A percentile compares a stretch with the other conserved stretches of the same genome.
phyloP scores from a whole-genome alignment of 1,140 invertebrate species.

The Camponotus floridanus region DNA sequence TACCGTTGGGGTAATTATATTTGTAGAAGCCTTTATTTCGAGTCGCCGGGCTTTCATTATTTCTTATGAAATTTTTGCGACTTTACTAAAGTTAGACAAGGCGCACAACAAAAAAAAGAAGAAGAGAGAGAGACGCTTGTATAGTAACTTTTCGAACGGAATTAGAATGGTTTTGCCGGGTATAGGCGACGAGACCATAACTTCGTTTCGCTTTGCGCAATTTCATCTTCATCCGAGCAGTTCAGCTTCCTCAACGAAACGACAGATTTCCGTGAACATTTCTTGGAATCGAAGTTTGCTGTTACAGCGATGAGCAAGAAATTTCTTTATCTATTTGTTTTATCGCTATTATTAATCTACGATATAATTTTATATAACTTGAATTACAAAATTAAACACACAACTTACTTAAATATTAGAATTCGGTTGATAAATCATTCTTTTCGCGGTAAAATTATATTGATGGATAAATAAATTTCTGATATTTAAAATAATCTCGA shows the following conservation, averaged over 20 bases:
- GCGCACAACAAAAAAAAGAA: not conserved
- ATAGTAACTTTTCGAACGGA: constrained; percentile 54
- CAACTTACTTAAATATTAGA: not conserved
- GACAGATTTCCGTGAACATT: constrained; percentile 68
- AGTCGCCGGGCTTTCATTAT: constrained; percentile 51
- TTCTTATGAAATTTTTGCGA: constrained; percentile 58
- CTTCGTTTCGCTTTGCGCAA: constrained; percentile 64
- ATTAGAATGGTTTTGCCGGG: constrained; percentile 66
- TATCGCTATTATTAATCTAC: not conserved
- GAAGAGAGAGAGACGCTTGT: not conserved
- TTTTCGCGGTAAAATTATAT: not conserved
- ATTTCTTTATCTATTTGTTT: constrained; percentile 23
- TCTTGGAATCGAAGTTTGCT: constrained; percentile 67
- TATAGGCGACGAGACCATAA: constrained; percentile 64
- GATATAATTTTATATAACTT: constrained; percentile 6
- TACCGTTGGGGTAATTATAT: constrained; percentile 48
- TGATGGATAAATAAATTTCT: not conserved
- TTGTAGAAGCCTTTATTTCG: constrained; percentile 49
- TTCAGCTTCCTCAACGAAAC: constrained; percentile 49
- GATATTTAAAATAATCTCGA: no score
- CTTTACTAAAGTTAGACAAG: constrained; percentile 8
- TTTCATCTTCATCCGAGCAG: constrained; percentile 48
- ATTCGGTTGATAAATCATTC: no score
- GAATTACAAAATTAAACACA: not conserved
- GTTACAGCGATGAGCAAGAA: not conserved